A percentile compares a stretch with the other conserved stretches of the same genome.
phyloP scores from a whole-genome alignment of 2,797 vertebrate genomes.

The Macrochelys suwanniensis region DNA sequence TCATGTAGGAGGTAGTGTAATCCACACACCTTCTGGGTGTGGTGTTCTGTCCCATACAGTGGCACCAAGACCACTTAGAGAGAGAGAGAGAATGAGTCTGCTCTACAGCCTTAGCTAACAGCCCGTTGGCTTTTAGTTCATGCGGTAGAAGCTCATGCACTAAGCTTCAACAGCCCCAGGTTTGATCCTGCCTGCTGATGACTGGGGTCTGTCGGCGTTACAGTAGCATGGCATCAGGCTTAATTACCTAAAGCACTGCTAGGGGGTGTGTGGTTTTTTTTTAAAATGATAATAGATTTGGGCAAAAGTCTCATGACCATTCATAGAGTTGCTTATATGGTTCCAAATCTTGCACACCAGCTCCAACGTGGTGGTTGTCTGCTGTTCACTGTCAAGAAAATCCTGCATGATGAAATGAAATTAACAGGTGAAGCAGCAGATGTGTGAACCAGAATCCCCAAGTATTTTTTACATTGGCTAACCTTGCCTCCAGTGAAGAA shows the following conservation, averaged over 20 bases:
- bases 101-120: too few relatives aligned
- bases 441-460: fast-evolving
- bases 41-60: too few relatives aligned
- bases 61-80: too few relatives aligned
- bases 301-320: background rate
- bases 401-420: background rate
- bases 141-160: too few relatives aligned
- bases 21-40: too few relatives aligned
- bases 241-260: background rate
- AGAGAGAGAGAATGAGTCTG: too few relatives aligned
- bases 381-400: background rate
- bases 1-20: background rate
- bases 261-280: too few relatives aligned
- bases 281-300: background rate
- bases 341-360: background rate
- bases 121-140: too few relatives aligned
- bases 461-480: background rate
- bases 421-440: background rate
- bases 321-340: background rate
- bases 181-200: too few relatives aligned
- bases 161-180: too few relatives aligned
- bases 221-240: background rate
- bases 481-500: background rate
- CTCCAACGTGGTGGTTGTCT: background rate
- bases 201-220: too few relatives aligned